Evolutionary conservation across 2,113 vertebrate species (phyloP), one percentile per base, ranked within the genome.

Genomic region (Vombatus ursinus): DNA sequence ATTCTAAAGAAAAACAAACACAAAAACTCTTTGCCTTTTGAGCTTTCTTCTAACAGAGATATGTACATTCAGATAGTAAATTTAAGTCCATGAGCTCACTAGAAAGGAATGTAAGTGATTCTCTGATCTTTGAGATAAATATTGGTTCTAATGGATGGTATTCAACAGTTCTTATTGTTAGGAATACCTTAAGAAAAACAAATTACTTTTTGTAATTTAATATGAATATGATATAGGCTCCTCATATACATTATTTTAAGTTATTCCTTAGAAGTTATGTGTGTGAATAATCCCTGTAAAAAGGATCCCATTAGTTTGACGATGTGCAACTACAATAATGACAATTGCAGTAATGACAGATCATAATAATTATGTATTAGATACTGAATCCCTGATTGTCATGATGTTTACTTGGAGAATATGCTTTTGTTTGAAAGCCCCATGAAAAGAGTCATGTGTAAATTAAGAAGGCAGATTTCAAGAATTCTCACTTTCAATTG

Each of bases 171-270:
- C 53, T 90, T 94, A 61, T 95, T 92, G 50, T 95, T 95, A 94
- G 95, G 92, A 96, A 96, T 92, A 93, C 95, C 95, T 95, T 95
- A 96, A 96, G 95, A 92, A 94, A 97, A 97, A 61, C 2, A 51
- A 90, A 90, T 91, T 57, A 90, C 93, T 96, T 95, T 95, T 96
- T 97, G 26, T 97, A 96, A 92, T 97, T 96, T 95, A 95, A 97
- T 95, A 89, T 90, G 96, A 51, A 90, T 95, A 91, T 91, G 96
- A 51, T 57, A 89, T 95, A 95, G 97, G 61, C 95, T 7, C 8
- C 47, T 90, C 31, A n/a, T 47, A 90, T 48, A 26, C 44, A 26
- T 50, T 49, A 90, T 90, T 97, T 96, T 97, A 96, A 96, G 92
- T 97, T 97, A 96, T 52, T 97, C 68, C 93, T 96, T 50, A 94